phyloP scores from a whole-genome alignment of 2,797 vertebrate species.

The Orestias chungarensis region DNA sequence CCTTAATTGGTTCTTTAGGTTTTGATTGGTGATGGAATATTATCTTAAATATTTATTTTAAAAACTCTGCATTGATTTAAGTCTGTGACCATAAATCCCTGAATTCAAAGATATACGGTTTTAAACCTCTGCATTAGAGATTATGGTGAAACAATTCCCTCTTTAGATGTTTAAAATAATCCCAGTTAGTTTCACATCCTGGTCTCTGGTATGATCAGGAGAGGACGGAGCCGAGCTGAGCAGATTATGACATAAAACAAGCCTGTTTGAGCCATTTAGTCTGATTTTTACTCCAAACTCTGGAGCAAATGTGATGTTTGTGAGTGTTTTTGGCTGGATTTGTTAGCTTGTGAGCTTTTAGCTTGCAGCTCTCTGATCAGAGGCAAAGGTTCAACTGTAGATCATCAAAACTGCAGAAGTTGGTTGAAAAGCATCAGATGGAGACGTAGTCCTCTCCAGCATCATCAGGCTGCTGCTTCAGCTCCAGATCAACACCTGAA shows the following conservation, averaged over 20 bases:
- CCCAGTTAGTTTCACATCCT: not conserved
- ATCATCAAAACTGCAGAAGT: not conserved
- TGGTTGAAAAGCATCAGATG: slow-evolving; percentile 1
- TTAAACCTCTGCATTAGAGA: no score
- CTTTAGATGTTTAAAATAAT: not conserved
- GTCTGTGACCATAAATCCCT: no score
- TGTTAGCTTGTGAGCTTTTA: no score
- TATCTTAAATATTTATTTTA: no score
- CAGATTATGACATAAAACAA: not conserved
- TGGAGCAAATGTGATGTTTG: not conserved
- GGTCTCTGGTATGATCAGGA: not conserved
- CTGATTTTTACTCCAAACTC: not conserved
- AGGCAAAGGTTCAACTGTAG: no score
- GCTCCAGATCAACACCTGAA: not conserved
- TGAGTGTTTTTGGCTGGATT: not conserved
- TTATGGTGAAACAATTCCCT: not conserved
- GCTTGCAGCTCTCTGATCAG: no score
- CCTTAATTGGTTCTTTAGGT: no score
- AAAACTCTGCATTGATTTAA: no score
- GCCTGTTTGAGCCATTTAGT: not conserved
- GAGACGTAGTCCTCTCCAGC: not conserved
- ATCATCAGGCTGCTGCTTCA: not conserved
- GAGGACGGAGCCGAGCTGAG: not conserved
- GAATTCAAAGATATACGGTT: no score
- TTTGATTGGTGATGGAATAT: no score